These are phyloP conservation scores for Torymus auratus DNA, from an alignment of 2,888 invertebrate species.

Conservation along the genomic window DNA sequence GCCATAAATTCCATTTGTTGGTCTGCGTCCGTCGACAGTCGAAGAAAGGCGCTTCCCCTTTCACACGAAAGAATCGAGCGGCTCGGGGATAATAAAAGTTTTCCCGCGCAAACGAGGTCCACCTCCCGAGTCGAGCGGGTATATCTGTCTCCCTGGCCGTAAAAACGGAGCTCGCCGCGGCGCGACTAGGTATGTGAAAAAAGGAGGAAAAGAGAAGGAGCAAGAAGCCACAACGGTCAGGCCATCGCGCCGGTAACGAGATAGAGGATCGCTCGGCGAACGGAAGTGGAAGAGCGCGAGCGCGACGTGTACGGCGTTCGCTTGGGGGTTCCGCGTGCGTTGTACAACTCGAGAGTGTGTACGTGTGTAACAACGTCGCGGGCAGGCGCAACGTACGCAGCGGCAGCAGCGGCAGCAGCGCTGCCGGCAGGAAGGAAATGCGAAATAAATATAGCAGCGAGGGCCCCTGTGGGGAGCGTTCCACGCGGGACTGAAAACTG, in stretches of 20 bases:
- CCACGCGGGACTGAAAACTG: slow-evolving; percentile 60
- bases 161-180: slow-evolving; percentile 7
- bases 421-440: slow-evolving; percentile 75
- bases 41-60: neutral
- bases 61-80: neutral
- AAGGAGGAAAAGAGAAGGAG: slow-evolving; percentile 33
- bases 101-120: slow-evolving; percentile 49
- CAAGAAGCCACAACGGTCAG: slow-evolving; percentile 61
- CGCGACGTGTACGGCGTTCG: slow-evolving; percentile 31
- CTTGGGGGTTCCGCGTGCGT: slow-evolving; percentile 32
- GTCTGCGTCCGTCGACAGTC: neutral
- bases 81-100: slow-evolving; percentile 35
- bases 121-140: neutral
- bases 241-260: slow-evolving; percentile 53
- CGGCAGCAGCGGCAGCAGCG: slow-evolving; percentile 42
- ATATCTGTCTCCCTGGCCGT: neutral
- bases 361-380: slow-evolving; percentile 33
- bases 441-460: slow-evolving; percentile 75
- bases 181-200: neutral
- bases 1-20: slow-evolving; percentile 21
- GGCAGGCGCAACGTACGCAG: slow-evolving; percentile 40
- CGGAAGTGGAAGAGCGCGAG: slow-evolving; percentile 54
- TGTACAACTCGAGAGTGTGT: neutral
- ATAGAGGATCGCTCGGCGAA: slow-evolving; percentile 56
- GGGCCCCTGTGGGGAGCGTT: slow-evolving; percentile 55